These are phyloP conservation scores for Hydractinia echinata DNA, from an alignment of 30 jellyfish, hydroid and myxozoan species.

Conservation along the genomic window DNA sequence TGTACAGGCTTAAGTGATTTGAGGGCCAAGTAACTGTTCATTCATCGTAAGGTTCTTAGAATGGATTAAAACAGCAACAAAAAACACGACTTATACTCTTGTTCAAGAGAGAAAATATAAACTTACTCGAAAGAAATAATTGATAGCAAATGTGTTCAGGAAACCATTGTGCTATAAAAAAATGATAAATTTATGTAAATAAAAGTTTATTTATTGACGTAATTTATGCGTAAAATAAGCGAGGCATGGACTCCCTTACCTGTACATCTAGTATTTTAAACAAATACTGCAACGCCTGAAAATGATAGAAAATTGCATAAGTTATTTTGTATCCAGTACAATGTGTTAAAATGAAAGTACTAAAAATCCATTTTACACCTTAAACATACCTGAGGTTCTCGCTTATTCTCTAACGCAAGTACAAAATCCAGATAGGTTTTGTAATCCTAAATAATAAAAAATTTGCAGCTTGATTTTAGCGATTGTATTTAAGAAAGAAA, in stretches of 20 bases:
- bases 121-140: conserved; percentile 72
- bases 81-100: too few relatives aligned
- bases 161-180: conserved; percentile 46
- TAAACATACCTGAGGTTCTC: conserved; percentile 77
- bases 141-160: conserved; percentile 87
- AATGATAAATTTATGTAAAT: neutral
- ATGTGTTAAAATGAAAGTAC: too few relatives aligned
- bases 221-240: neutral
- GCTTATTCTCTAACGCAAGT: conserved; percentile 90
- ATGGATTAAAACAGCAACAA: too few relatives aligned
- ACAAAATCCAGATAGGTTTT: conserved; percentile 96
- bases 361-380: too few relatives aligned
- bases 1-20: too few relatives aligned
- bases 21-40: too few relatives aligned
- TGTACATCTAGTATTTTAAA: conserved; percentile 85
- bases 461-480: too few relatives aligned
- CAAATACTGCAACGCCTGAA: conserved; percentile 74
- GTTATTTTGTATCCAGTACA: neutral
- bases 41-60: too few relatives aligned
- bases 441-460: conserved; percentile 54
- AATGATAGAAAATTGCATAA: neutral
- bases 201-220: neutral
- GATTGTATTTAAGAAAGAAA: too few relatives aligned
- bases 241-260: neutral
- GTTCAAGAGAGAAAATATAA: neutral